These are phyloP conservation scores for Heliornis fulica DNA, from an alignment of 2,113 vertebrate genomes.

Conservation along the genomic window DNA sequence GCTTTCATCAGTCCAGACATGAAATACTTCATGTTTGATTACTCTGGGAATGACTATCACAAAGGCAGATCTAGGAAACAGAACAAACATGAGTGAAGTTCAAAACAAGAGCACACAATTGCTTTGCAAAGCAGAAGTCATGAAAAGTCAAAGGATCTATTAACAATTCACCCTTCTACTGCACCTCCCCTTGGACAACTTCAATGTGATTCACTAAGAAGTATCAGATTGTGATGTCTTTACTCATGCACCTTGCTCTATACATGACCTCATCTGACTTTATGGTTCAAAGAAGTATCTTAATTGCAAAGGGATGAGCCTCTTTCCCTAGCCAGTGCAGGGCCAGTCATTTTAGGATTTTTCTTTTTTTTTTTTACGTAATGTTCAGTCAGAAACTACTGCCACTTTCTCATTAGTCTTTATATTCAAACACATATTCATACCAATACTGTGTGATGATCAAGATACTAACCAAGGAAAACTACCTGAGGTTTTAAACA, in stretches of 20 bases:
- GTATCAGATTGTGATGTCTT: not conserved
- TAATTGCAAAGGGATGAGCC: not conserved
- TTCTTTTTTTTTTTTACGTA: not conserved
- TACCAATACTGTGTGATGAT: not conserved
- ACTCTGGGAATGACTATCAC: not conserved
- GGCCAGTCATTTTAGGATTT: not conserved
- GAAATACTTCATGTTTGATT: not conserved
- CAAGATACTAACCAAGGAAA: not conserved
- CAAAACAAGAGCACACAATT: constrained; percentile 13
- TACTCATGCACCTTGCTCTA: not conserved
- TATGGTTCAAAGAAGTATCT: not conserved
- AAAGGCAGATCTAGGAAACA: not conserved
- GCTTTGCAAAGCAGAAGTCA: not conserved
- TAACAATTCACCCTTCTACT: not conserved
- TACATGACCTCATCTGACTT: not conserved
- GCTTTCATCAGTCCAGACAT: not conserved
- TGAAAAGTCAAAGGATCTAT: not conserved
- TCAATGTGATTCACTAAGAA: not conserved
- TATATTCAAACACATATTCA: not conserved
- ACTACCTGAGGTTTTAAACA: not conserved
- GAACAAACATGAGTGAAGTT: not conserved
- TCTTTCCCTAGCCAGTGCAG: not conserved
- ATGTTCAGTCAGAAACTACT: not conserved
- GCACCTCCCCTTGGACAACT: not conserved
- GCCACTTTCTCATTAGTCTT: not conserved